These are phyloP conservation scores for Neocrepidodera transversa DNA, from an alignment of 2,888 invertebrate genomes.

Conservation along the genomic window DNA sequence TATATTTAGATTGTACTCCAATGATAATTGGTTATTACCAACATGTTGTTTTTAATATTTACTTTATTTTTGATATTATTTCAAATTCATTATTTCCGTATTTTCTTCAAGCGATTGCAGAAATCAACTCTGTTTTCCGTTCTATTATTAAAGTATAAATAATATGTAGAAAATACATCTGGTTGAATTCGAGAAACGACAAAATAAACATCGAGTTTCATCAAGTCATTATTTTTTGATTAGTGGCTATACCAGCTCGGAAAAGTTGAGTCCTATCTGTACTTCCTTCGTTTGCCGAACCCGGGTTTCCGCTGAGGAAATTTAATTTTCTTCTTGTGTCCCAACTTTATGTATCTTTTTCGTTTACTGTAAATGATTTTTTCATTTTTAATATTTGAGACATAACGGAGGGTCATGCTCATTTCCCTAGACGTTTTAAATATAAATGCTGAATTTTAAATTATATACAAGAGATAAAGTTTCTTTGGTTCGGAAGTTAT, in stretches of 20 bases:
- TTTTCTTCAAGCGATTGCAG: too few relatives aligned
- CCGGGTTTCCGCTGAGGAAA: slow-evolving; percentile 41
- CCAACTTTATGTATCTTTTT: slow-evolving; percentile 7
- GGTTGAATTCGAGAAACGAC: not conserved
- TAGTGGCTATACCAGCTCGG: slow-evolving; percentile 8
- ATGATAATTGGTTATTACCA: too few relatives aligned
- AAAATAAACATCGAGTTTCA: slow-evolving; percentile 6
- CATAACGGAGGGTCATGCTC: not conserved
- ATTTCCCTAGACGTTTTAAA: not conserved
- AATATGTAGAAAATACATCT: not conserved
- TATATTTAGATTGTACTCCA: too few relatives aligned
- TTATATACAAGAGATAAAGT: too few relatives aligned
- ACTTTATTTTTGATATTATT: too few relatives aligned
- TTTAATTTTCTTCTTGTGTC: slow-evolving; percentile 41
- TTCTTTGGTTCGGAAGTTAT: too few relatives aligned
- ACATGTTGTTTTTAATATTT: too few relatives aligned
- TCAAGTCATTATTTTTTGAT: slow-evolving; percentile 20
- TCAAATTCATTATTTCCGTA: too few relatives aligned
- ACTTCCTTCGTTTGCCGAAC: slow-evolving; percentile 10
- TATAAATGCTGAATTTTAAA: too few relatives aligned
- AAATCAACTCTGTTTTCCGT: too few relatives aligned
- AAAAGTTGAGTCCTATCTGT: slow-evolving; percentile 3
- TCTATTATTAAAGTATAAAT: not conserved
- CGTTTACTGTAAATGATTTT: slow-evolving; percentile 3
- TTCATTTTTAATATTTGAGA: slow-evolving; percentile 7